Conservation (phyloP, 2,888 invertebrate genomes). For the Baronia brevicornis region DNA sequence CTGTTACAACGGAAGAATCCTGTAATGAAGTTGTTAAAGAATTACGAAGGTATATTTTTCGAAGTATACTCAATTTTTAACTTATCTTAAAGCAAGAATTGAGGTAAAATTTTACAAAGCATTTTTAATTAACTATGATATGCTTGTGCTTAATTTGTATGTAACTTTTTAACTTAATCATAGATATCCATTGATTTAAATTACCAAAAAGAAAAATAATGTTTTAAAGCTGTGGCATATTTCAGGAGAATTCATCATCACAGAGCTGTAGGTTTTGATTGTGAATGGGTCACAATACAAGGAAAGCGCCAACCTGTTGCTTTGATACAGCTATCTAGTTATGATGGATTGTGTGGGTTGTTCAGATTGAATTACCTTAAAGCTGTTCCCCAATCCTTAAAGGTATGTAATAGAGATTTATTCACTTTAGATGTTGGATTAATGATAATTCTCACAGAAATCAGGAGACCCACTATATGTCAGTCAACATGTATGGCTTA, state of each 20-base stretch:
- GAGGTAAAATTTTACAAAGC: too few species aligned
- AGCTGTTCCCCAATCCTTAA: conserved; percentile 76
- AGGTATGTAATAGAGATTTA: conserved; percentile 48
- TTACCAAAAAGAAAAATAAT: conserved; percentile 6
- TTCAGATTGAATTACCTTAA: conserved; percentile 79
- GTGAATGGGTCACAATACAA: conserved; percentile 85
- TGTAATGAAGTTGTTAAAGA: conserved; percentile 42
- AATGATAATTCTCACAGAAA: too few species aligned
- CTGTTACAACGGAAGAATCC: conserved; percentile 33
- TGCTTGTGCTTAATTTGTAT: too few species aligned
- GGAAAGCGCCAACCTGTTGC: conserved; percentile 78
- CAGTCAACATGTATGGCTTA: conserved; percentile 2
- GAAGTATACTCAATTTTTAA: too few species aligned
- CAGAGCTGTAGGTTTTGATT: conserved; percentile 83
- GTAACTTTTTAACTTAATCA: conserved; percentile 7
- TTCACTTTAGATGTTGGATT: background rate
- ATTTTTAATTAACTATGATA: too few species aligned
- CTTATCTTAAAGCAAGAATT: too few species aligned
- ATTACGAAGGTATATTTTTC: conserved; percentile 46
- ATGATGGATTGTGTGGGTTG: conserved; percentile 81
- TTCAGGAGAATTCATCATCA: conserved; percentile 44
- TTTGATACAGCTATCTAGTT: conserved; percentile 82
- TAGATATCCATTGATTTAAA: conserved; percentile 4
- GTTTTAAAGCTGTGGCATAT: too few species aligned
- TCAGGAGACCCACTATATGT: background rate